Percentiles rank a stretch among this genome's conserved stretches.
Evolutionary conservation across 2,888 invertebrate genomes (phyloP).

Genomic region (Petrolisthes manimaculis): DNA sequence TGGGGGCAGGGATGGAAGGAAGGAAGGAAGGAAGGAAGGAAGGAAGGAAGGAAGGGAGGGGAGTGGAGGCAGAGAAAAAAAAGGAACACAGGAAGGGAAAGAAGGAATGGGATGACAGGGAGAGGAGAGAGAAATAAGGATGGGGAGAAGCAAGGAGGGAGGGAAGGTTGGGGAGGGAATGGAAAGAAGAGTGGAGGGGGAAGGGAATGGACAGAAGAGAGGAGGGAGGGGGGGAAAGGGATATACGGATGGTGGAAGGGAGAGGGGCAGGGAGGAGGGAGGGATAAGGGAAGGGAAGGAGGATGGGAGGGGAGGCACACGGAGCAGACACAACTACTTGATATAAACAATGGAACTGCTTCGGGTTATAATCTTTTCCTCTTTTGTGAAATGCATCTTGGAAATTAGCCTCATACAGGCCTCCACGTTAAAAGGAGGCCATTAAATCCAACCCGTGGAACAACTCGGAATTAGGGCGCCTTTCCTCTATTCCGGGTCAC

Average conservation of each 20-base stretch:
- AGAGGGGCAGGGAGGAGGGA: not conserved
- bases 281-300: not conserved
- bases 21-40: not conserved
- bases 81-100: not conserved
- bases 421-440: slow-evolving; percentile 19
- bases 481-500: slow-evolving; percentile 27
- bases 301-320: slow-evolving; percentile 6
- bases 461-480: slow-evolving; percentile 5
- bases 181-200: not conserved
- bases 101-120: not conserved
- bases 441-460: slow-evolving; percentile 32
- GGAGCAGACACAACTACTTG: slow-evolving; percentile 50
- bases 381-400: slow-evolving; percentile 60
- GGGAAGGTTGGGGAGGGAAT: not conserved
- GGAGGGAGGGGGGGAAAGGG: not conserved
- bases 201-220: not conserved
- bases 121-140: not conserved
- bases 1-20: not conserved
- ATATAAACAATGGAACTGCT: slow-evolving; percentile 59
- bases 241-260: not conserved
- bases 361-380: slow-evolving; percentile 61
- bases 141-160: not conserved
- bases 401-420: slow-evolving; percentile 59
- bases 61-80: not conserved
- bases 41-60: not conserved